Conservation (phyloP, 2,797 vertebrate genomes). For the Poliocrania exsul region DNA sequence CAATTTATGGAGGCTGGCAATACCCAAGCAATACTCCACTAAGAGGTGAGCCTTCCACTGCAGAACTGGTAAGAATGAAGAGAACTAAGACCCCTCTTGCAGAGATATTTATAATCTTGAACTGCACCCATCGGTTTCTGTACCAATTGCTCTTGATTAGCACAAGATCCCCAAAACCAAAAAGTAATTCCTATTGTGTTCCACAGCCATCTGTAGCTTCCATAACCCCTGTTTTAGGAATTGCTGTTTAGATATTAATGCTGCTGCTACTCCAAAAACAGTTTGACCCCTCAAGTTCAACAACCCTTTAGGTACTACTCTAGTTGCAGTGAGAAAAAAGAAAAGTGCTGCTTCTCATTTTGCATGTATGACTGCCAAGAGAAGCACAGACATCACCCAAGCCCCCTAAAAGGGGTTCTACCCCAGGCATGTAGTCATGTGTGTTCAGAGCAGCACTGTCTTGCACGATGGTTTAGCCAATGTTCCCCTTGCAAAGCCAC, state of each 20-base stretch:
- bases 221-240: background rate
- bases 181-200: background rate
- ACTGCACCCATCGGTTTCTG: background rate
- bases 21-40: background rate
- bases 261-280: background rate
- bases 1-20: background rate
- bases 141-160: background rate
- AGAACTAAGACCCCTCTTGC: background rate
- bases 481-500: background rate
- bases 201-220: background rate
- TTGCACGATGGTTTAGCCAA: background rate
- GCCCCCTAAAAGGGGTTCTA: background rate
- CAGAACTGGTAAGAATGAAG: background rate
- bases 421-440: background rate
- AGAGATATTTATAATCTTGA: background rate
- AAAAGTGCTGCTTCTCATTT: background rate
- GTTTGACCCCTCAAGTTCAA: background rate
- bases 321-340: background rate
- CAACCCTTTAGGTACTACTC: background rate
- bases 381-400: background rate
- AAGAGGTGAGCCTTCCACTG: background rate
- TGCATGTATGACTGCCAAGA: background rate
- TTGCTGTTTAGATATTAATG: background rate
- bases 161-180: background rate
- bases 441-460: background rate